A percentile compares a stretch with the other conserved stretches of the same genome.
Conservation (phyloP, 2,888 invertebrate genomes). For the Trachelus troglodyta region DNA sequence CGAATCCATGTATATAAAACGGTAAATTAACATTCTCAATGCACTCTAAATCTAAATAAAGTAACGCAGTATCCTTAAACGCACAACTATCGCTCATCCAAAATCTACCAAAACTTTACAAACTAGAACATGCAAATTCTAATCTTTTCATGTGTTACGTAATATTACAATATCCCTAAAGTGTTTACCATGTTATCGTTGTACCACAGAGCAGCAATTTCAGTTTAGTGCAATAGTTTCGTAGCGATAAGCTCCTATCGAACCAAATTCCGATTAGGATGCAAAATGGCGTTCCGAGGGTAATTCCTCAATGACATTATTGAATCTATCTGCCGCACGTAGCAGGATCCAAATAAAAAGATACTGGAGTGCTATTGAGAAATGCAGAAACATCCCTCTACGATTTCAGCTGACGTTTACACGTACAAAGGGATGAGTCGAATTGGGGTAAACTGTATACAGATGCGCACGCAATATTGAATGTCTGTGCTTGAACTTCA, state of each 20-base stretch:
- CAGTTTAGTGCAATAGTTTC: background rate
- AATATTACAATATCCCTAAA: background rate
- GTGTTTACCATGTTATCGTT: background rate
- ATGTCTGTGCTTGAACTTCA: conserved; percentile 49
- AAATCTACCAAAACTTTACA: background rate
- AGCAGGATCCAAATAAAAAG: conserved; percentile 16
- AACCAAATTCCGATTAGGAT: background rate
- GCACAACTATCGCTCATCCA: background rate
- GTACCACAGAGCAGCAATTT: background rate
- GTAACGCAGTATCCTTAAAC: background rate
- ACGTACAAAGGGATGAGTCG: background rate
- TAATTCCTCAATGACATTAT: background rate
- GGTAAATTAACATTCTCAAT: background rate
- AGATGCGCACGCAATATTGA: conserved; percentile 50
- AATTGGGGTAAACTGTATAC: background rate
- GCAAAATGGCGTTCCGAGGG: conserved; percentile 15
- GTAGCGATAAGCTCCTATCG: background rate
- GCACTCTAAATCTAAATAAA: background rate
- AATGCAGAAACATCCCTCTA: background rate
- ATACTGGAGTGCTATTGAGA: conserved; percentile 15
- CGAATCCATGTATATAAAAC: background rate
- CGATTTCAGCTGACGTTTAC: background rate
- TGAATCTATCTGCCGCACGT: background rate
- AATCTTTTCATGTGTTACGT: background rate
- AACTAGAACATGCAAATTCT: background rate